Base-by-base conservation (phyloP, 2,113 vertebrate species). In the Micronisus gabar region DNA sequence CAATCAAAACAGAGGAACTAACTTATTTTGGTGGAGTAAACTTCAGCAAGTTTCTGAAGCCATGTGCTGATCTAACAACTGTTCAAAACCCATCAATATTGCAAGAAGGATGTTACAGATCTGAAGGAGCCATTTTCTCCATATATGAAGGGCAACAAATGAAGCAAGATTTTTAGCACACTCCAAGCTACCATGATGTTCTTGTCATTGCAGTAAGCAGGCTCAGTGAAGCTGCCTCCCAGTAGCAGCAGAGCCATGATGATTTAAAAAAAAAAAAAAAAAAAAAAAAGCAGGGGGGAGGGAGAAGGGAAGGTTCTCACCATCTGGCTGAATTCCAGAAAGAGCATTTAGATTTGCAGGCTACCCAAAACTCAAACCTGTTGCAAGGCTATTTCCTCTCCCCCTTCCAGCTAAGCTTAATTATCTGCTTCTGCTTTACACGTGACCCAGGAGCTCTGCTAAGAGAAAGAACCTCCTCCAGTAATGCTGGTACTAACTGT, bases 311-410 rank as follows among this genome's bases (percentile, higher is more conserved):
- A 92, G 81, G 91, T 95, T 95, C 81, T 84, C 92, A 96, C 93
- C 70, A 85, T 15, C 7, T 88, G 91, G 95, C 83, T 43, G 61
- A 90, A 92, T 74, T 96, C 94, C 96, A 97, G 72, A 15, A 74
- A 65, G 29, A 92, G 81, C 48, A 88, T 52, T 91, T 61, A 70
- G 90, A 94, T 92, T 86, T 95, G 88, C 87, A 97, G 43, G 88
- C 90, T 74, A 73, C 78, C 65, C 95, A 75, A 93, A 97, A 88
- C 93, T 90, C 90, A 48, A 96, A 96, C 96, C 97, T 97, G 94
- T 74, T 96, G 95, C 95, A 81, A 87, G 89, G 92, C 93, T 96
- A 59, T 73, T 97, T 94, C 75, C 93, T 81, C 70, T 88, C 82
- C 55, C 43, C 14, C 27, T 75, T 65, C 36, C 61, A 86, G 87